A percentile compares a stretch with the other conserved stretches of the same genome.
These are phyloP conservation scores for Stenopsyche tienmushanensis DNA, from an alignment of 1,140 invertebrate genomes.

Conservation along the genomic window DNA sequence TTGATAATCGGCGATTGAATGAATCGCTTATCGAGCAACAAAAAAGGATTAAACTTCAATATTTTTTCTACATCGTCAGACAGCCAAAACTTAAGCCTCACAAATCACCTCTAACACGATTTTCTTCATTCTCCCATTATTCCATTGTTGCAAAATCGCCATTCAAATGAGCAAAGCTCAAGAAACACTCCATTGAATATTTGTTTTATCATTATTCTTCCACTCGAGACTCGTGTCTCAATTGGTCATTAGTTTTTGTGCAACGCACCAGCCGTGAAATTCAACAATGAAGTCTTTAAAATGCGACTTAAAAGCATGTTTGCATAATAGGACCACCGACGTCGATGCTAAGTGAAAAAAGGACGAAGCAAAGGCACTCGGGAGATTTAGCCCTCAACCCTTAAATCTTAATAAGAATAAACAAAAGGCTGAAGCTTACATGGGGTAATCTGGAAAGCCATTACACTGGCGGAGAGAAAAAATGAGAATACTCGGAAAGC, in stretches of 20 bases:
- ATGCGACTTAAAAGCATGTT: neutral
- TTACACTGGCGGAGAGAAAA: slow-evolving; percentile 26
- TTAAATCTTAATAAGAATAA: slow-evolving; percentile 39
- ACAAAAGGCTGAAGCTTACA: slow-evolving; percentile 33
- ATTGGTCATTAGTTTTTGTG: slow-evolving; percentile 7
- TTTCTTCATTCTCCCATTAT: neutral
- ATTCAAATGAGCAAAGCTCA: neutral
- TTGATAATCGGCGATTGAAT: too few species aligned
- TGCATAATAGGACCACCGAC: slow-evolving; percentile 1
- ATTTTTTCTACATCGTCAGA: too few species aligned
- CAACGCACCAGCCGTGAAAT: neutral
- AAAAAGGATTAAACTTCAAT: too few species aligned
- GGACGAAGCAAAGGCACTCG: neutral
- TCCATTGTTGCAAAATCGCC: neutral
- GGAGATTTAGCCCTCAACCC: slow-evolving; percentile 30
- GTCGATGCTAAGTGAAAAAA: neutral
- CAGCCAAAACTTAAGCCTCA: too few species aligned
- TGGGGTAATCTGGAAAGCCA: slow-evolving; percentile 34
- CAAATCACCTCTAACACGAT: neutral
- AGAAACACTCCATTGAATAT: neutral
- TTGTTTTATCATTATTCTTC: neutral
- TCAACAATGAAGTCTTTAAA: neutral
- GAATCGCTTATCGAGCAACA: too few species aligned
- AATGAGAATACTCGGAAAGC: slow-evolving; percentile 35
- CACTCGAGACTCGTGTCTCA: neutral